Percentiles rank a stretch among this genome's conserved stretches.
phyloP scores from a whole-genome alignment of 2,888 invertebrate genomes.

The Norana najaformis region DNA sequence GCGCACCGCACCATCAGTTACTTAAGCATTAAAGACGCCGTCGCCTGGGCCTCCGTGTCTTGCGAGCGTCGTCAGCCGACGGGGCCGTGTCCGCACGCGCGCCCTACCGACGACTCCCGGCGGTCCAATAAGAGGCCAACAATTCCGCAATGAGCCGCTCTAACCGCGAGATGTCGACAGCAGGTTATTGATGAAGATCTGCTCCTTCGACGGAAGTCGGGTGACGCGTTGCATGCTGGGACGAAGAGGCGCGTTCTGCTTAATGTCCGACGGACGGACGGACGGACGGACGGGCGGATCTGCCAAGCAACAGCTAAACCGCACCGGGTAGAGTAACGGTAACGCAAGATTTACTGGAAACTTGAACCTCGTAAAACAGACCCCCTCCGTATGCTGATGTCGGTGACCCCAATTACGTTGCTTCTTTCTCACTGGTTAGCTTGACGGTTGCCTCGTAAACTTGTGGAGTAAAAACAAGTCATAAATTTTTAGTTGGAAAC shows the following conservation, averaged over 20 bases:
- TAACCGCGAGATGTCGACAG: not conserved
- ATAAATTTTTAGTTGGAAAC: too few species aligned
- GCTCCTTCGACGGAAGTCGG: not conserved
- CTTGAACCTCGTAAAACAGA: not conserved
- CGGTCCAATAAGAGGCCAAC: not conserved
- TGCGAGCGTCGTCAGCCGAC: not conserved
- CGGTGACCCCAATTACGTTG: not conserved
- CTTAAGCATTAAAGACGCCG: conserved; percentile 6
- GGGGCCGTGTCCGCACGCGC: not conserved
- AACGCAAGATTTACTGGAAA: not conserved
- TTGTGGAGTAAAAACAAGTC: too few species aligned
- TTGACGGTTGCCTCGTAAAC: too few species aligned
- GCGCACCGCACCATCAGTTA: not conserved
- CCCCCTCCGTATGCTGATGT: not conserved
- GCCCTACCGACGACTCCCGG: not conserved
- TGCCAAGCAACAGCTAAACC: not conserved
- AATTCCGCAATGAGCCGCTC: conserved; percentile 5
- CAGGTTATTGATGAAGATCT: conserved; percentile 13
- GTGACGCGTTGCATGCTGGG: not conserved
- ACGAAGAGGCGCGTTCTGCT: not conserved
- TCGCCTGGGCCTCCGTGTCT: not conserved
- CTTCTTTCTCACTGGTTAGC: too few species aligned
- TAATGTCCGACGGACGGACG: not conserved
- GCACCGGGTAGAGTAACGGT: not conserved
- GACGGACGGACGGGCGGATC: not conserved